Evolutionary conservation across 2,888 invertebrate genomes (phyloP), one percentile per base, ranked within the genome.

Genomic region (Pristionchus fissidentatus): DNA sequence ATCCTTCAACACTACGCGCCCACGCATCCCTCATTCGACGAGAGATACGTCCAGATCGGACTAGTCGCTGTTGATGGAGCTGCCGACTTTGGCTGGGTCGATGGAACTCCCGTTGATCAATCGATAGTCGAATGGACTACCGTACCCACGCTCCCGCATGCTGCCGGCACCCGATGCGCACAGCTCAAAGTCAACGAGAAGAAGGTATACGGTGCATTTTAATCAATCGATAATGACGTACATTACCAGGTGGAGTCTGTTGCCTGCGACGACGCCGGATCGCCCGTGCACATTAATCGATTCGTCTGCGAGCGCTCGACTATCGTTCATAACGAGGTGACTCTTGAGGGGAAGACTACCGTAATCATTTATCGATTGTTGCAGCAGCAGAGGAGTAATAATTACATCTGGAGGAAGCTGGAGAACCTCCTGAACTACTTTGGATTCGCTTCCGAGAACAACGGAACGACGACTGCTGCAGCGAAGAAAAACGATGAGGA

Each of bases 331-430:
- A n/a, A 83, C 13, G 83, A 83, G 73, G 83, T 83, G 32, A 1
- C 22, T 49, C 29, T 52, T 29, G 55, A 79, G 26, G n/a, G 57
- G 57, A 52, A 35, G 41, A 4, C 15, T 26, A 79, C 57, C 3
- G 70, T 70, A 79, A 38, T 26, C 10, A 3, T n/a, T 10, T n/a
- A 32, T 1, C 4, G 62, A 32, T 26, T 60, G 57, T 83, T 87
- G 81, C 80, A 86, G 85, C 87, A 87, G 83, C 87, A 87, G 57
- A 66, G 83, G 57, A 85, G 85, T 62, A 86, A 86, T 83, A 87
- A 87, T 57, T 87, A 87, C 80, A 86, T 87, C 77, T 87, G 86
- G 86, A 83, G 83, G 46, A 87, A 86, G 55, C 84, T 87, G 77
- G 86, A 87, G 60, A 84, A 86, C 62, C 77, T 87, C 66, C 85